phyloP scores from a whole-genome alignment of 2,888 invertebrate genomes.

The Caenorhabditis parvicauda region DNA sequence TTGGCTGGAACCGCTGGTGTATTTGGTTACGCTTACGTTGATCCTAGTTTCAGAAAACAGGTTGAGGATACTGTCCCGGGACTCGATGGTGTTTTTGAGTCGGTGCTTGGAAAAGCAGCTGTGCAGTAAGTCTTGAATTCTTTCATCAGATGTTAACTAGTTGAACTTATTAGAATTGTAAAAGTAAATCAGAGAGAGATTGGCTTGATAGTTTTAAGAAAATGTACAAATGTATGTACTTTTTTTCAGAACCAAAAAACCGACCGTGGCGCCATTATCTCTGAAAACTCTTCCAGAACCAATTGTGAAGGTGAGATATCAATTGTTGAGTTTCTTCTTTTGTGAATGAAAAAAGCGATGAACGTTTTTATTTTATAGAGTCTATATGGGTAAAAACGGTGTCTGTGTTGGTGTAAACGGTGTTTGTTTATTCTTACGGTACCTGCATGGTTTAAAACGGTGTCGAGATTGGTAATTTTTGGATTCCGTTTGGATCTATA shows the following conservation, averaged over 20 bases:
- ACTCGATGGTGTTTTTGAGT: conserved; percentile 40
- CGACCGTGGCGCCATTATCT: not conserved
- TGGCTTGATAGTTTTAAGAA: not conserved
- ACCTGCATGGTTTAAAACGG: too few relatives aligned
- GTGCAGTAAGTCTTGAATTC: conserved; percentile 23
- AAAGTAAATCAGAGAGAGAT: not conserved
- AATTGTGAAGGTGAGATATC: too few relatives aligned
- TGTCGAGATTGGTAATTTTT: too few relatives aligned
- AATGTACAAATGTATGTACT: not conserved
- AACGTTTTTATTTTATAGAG: too few relatives aligned
- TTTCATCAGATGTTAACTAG: too few relatives aligned
- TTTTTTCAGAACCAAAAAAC: conserved; percentile 27
- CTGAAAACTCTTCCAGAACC: too few relatives aligned
- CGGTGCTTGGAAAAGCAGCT: conserved; percentile 38
- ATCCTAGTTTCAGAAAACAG: conserved; percentile 46
- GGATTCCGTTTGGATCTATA: too few relatives aligned
- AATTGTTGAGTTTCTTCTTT: too few relatives aligned
- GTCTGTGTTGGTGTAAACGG: too few relatives aligned
- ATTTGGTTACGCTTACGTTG: conserved; percentile 50
- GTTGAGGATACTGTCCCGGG: conserved; percentile 45
- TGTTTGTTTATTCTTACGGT: too few relatives aligned
- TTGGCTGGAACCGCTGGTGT: conserved; percentile 48
- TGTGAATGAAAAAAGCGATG: too few relatives aligned
- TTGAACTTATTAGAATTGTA: not conserved
- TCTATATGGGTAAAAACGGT: too few relatives aligned